These are phyloP conservation scores for Astreopora myriophthalma DNA, from an alignment of 64 coral and sea anemone species.

Conservation along the genomic window DNA sequence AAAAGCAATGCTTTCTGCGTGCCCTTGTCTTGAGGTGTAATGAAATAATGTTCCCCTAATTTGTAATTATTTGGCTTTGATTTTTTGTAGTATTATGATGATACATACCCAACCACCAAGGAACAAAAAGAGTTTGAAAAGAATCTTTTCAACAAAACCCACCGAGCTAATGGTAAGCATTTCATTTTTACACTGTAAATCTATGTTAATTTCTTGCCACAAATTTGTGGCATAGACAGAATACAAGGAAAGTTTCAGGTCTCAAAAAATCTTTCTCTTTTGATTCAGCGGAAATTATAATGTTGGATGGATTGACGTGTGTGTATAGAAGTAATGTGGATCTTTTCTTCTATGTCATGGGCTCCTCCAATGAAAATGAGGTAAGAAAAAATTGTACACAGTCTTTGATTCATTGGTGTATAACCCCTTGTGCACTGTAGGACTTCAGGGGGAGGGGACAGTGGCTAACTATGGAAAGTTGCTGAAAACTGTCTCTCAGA, in stretches of 20 bases:
- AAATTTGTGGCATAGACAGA: not conserved
- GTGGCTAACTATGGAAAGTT: too few relatives aligned
- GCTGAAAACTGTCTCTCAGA: too few relatives aligned
- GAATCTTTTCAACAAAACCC: conserved; percentile 98
- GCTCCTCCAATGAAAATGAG: conserved; percentile 98
- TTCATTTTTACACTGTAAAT: not conserved
- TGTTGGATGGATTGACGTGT: conserved; percentile 99
- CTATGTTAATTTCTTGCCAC: not conserved
- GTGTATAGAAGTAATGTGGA: conserved; percentile 99
- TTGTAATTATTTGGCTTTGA: too few relatives aligned
- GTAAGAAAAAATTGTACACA: too few relatives aligned
- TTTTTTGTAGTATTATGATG: conserved; percentile 94
- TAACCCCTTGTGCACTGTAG: too few relatives aligned
- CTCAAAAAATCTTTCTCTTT: conserved; percentile 3
- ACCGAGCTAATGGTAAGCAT: conserved; percentile 94
- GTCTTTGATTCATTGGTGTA: too few relatives aligned
- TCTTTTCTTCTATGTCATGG: conserved; percentile 98
- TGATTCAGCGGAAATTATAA: conserved; percentile 96
- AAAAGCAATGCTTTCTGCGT: too few relatives aligned
- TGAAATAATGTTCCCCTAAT: too few relatives aligned
- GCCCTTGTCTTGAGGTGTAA: too few relatives aligned
- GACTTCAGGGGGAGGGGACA: too few relatives aligned
- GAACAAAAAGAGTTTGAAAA: conserved; percentile 99
- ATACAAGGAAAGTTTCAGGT: too few relatives aligned
- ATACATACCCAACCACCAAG: conserved; percentile 92